Percentiles rank a stretch among this genome's conserved stretches.
Evolutionary conservation across 2,888 invertebrate species (phyloP).

Genomic region (Pterostichus niger): DNA sequence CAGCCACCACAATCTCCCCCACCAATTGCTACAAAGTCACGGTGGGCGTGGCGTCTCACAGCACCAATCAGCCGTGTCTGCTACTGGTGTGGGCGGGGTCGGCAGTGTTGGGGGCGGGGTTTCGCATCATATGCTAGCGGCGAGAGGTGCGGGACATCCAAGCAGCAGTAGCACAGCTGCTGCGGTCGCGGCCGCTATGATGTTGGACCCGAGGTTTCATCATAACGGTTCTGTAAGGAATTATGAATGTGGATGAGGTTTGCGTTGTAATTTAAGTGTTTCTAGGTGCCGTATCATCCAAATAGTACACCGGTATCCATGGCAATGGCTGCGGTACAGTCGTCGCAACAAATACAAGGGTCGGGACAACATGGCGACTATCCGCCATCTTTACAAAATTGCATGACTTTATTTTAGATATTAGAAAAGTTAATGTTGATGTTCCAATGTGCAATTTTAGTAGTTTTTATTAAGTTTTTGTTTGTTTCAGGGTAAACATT

Average conservation of each 20-base stretch:
- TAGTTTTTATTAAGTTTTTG: too few relatives aligned
- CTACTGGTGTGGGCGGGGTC: constrained; percentile 55
- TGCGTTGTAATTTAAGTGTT: constrained; percentile 34
- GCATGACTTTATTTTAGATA: constrained; percentile 76
- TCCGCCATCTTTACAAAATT: constrained; percentile 76
- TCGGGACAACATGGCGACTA: constrained; percentile 75
- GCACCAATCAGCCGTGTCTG: constrained; percentile 74
- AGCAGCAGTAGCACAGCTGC: constrained; percentile 76
- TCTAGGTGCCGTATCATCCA: constrained; percentile 76
- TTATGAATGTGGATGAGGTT: neutral
- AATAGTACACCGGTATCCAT: constrained; percentile 76
- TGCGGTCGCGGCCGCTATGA: constrained; percentile 78
- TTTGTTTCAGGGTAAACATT: too few relatives aligned
- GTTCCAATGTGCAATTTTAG: neutral
- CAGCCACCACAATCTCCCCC: constrained; percentile 75
- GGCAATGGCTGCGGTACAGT: constrained; percentile 76
- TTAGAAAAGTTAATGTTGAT: too few relatives aligned
- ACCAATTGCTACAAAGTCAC: constrained; percentile 74
- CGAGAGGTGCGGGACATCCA: constrained; percentile 71
- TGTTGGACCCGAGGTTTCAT: constrained; percentile 78
- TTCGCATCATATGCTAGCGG: constrained; percentile 75
- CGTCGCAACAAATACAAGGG: constrained; percentile 76
- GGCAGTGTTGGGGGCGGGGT: constrained; percentile 71
- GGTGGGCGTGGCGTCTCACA: constrained; percentile 72
- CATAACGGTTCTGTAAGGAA: constrained; percentile 76